Percentiles rank a stretch among this genome's conserved stretches.
These are phyloP conservation scores for Agapostemon virescens DNA, from an alignment of 2,888 invertebrate genomes.

Conservation along the genomic window DNA sequence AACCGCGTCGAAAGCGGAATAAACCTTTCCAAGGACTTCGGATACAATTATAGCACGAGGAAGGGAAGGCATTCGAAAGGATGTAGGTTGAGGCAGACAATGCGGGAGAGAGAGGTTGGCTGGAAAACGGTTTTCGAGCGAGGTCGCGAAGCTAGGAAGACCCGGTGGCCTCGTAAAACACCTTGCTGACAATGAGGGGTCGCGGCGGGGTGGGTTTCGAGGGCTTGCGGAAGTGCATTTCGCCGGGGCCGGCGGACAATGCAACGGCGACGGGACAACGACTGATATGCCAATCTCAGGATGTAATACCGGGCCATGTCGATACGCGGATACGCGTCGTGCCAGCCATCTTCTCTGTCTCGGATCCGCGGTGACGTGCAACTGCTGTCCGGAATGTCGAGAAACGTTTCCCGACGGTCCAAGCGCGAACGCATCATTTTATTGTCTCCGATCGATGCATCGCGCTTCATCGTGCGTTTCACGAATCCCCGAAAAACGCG, in stretches of 20 bases:
- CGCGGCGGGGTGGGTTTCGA: conserved; percentile 28
- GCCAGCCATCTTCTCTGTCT: conserved; percentile 28
- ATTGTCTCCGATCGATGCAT: conserved; percentile 6
- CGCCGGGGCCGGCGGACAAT: conserved; percentile 50
- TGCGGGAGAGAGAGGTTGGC: conserved; percentile 22
- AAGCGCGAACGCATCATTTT: conserved; percentile 5
- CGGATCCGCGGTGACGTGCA: conserved; percentile 21
- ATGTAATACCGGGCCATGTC: conserved; percentile 55
- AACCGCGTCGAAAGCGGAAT: neutral
- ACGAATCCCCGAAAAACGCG: neutral
- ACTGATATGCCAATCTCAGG: conserved; percentile 63
- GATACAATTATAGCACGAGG: neutral
- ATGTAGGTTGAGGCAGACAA: neutral
- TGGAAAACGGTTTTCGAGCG: conserved; percentile 35
- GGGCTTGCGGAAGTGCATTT: conserved; percentile 51
- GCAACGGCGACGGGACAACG: conserved; percentile 34
- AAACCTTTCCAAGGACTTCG: neutral
- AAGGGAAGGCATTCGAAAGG: conserved; percentile 27
- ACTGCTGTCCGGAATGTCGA: conserved; percentile 36
- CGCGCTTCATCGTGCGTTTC: neutral
- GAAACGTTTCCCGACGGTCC: neutral
- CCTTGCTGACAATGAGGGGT: conserved; percentile 54
- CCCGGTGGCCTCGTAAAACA: conserved; percentile 61
- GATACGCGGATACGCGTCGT: conserved; percentile 47
- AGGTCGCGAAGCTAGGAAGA: conserved; percentile 10